Evolutionary conservation across 2,888 invertebrate species (phyloP).

Genomic region (Selenia dentaria): DNA sequence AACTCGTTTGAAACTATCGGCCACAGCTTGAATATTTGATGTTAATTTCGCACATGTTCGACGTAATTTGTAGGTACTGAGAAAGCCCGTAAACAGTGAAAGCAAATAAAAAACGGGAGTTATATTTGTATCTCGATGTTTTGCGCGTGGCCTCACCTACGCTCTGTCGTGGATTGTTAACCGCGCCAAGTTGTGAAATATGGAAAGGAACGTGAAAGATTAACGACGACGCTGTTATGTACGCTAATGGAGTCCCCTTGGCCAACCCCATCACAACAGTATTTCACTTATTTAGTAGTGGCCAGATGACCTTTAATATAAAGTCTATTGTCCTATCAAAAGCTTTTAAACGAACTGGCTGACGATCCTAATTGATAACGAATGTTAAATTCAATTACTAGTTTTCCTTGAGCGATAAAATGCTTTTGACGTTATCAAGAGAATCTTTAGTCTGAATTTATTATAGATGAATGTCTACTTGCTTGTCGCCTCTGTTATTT

Average conservation of each 20-base stretch:
- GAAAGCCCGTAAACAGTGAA: slow-evolving; percentile 42
- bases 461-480: no score
- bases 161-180: slow-evolving; percentile 34
- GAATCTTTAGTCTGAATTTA: no score
- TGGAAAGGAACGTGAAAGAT: slow-evolving; percentile 44
- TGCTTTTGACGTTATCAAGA: slow-evolving; percentile 34
- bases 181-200: slow-evolving; percentile 47
- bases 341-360: not conserved
- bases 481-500: no score
- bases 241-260: slow-evolving; percentile 29
- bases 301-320: not conserved
- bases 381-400: not conserved
- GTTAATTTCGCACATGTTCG: slow-evolving; percentile 47
- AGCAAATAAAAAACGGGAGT: slow-evolving; percentile 41
- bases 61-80: slow-evolving; percentile 28
- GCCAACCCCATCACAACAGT: slow-evolving; percentile 19
- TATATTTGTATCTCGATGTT: slow-evolving; percentile 41
- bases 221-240: slow-evolving; percentile 31
- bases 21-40: slow-evolving; percentile 42
- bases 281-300: not conserved
- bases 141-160: slow-evolving; percentile 41
- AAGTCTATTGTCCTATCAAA: not conserved
- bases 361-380: slow-evolving; percentile 1
- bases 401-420: slow-evolving; percentile 24
- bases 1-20: slow-evolving; percentile 59